Evolutionary conservation across 92 coral and sea anemone genomes (phyloP).

Genomic region (Zoanthus solanderi): DNA sequence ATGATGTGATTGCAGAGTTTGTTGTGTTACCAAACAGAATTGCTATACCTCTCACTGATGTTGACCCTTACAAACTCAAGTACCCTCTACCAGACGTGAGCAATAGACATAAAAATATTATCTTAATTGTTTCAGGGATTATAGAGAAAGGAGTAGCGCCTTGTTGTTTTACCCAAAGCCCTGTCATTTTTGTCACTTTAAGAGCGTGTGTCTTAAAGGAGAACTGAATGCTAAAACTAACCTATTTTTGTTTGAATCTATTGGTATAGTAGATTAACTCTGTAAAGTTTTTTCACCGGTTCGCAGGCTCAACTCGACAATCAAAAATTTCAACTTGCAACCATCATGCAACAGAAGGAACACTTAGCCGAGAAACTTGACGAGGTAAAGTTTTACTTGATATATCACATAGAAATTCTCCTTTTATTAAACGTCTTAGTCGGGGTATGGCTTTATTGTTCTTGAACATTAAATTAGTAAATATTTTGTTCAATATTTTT

Average conservation of each 20-base stretch:
- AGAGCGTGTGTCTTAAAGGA: no score
- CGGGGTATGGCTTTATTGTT: no score
- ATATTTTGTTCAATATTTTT: no score
- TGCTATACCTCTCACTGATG: slow-evolving; percentile 90
- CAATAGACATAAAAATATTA: neutral
- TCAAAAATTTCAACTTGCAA: slow-evolving; percentile 28
- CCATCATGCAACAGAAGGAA: slow-evolving; percentile 39
- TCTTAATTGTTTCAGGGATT: neutral
- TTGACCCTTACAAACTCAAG: slow-evolving; percentile 89
- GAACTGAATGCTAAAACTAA: no score
- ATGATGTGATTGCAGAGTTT: slow-evolving; percentile 95
- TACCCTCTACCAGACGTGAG: slow-evolving; percentile 99
- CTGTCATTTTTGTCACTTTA: no score
- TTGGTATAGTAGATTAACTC: no score
- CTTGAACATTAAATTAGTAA: no score
- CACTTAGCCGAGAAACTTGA: slow-evolving; percentile 37
- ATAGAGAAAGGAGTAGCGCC: neutral
- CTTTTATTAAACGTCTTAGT: no score
- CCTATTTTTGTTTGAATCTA: no score
- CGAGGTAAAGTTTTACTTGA: slow-evolving; percentile 12
- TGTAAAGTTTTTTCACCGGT: neutral
- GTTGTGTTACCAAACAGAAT: slow-evolving; percentile 97
- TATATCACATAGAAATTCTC: neutral
- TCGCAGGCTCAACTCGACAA: slow-evolving; percentile 30
- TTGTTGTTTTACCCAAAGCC: no score